Conservation (phyloP, 2,797 vertebrate genomes). For the Urocyon cinereoargenteus region DNA sequence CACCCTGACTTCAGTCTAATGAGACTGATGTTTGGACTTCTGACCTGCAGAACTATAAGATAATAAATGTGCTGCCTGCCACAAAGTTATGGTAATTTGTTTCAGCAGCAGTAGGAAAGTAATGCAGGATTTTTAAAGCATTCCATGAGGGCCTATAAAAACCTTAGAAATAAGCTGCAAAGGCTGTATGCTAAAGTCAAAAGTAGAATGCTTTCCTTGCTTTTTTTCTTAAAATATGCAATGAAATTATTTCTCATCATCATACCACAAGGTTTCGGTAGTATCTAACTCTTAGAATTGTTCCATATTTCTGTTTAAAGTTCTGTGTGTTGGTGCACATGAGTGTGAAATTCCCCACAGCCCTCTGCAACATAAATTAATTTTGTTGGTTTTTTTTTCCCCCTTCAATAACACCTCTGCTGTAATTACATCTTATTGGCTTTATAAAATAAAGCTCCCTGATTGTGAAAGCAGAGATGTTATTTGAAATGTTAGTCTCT, state of each 20-base stretch:
- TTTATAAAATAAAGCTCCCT: constrained; percentile 65
- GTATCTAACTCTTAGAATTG: neutral
- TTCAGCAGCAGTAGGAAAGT: neutral
- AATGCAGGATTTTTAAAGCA: neutral
- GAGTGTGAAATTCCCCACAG: constrained; percentile 60
- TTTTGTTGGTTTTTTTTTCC: constrained; percentile 57
- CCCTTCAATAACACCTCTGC: constrained; percentile 58
- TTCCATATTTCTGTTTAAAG: constrained; percentile 37
- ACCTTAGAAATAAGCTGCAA: neutral
- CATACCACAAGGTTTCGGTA: neutral
- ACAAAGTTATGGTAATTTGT: neutral
- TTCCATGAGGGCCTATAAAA: neutral
- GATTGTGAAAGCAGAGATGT: constrained; percentile 66
- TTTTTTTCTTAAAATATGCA: constrained; percentile 27
- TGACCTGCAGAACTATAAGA: neutral
- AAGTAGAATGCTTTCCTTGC: neutral
- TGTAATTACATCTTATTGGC: constrained; percentile 77
- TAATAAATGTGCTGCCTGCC: neutral
- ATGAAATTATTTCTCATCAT: constrained; percentile 28
- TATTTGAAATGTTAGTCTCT: constrained; percentile 74
- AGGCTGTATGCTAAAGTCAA: neutral
- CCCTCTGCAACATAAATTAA: constrained; percentile 69
- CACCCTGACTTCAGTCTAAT: neutral
- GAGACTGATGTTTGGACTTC: neutral
- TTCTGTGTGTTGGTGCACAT: neutral